Base-by-base conservation (phyloP, 2,113 vertebrate species). In the Neolamprologus modestus region DNA sequence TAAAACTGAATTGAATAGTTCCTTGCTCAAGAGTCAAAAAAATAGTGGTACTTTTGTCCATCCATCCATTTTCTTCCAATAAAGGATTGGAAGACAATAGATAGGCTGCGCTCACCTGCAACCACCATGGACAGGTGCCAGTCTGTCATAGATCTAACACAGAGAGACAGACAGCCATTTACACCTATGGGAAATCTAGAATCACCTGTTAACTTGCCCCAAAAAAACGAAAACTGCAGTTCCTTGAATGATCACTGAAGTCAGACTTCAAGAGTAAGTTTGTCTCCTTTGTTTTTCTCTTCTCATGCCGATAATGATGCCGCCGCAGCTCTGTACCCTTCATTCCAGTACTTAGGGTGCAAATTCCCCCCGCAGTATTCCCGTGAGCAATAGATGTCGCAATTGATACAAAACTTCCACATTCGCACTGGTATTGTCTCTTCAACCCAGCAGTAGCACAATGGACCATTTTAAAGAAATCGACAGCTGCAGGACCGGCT, bases 221-320 rank as follows among this genome's bases (percentile, higher is more conserved):
- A 3, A 63, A 63, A 16, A 59, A 5, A 0, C 3, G 0, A 61
- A 61, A 63, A 13, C 19, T 21, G 33, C 33, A 40, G 63, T 68
- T 68, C 11, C 63, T 68, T 40, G 19, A 40, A 40, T 14, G 35
- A 40, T 21, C 63, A 21, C 35, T 68, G 63, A 21, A 40, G 63
- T 7, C 35, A 14, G 63, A 40, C 2, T 68, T 40, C 11, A 68
- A 68, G 63, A 40, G 35, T 40, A 68, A 40, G 35, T 14, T 21
- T 42, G 35, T 12, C n/a, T 71, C 2, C 61, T 63, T 63, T 31
- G 59, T 63, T 63, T 11, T 35, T 63, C 6, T 35, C 61, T 66
- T 66, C 31, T 33, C 61, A n/a, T 66, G 1, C 61, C 0, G 6
- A 35, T 35, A 35, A 35, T 66, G 61, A 66, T 35, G 31, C 17